Evolutionary conservation across 2,888 invertebrate genomes (phyloP), one percentile per base, ranked within the genome.

Genomic region (Cataglyphis rosenhaueri): DNA sequence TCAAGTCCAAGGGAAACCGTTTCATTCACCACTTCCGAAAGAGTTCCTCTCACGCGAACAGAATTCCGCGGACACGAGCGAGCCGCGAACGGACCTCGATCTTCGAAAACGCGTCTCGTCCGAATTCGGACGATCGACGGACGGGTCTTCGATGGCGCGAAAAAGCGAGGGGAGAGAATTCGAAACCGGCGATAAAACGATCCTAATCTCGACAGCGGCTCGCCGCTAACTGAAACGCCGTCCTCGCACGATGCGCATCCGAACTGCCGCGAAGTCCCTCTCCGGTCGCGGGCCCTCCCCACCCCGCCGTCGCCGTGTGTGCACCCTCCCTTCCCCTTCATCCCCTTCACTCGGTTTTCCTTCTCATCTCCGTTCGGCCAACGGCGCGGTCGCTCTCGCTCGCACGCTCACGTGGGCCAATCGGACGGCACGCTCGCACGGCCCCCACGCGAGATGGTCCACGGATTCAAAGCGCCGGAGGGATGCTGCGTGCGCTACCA

Each of bases 151-250:
- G 29, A 59, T 25, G 48, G 44, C 35, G 65, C 55, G 57, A 29
- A 25, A 25, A 62, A 35, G 29, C 32, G 25, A 62, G 44, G 25
- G 44, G 18, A 18, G 35, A 8, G 25, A 61, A 59, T 29, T 55
- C 68, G 1, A 68, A 84, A 79, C 55, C 85, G 82, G 79, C 81
- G 71, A 81, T 57, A 68, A 66, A 84, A 85, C 81, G 32, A 87
- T 84, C 89, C 86, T 88, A 48, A 52, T 84, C 87, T 81, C 89
- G 85, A 89, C 92, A 92, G 92, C 94, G 93, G 93, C 92, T 93
- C 91, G 92, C 93, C 94, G 94, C 94, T 93, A 91, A 94, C 94
- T 94, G 92, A 94, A 91, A 89, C 89, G 85, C 90, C 88, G 87
- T 90, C 89, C 87, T 86, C 84, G 88, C 89, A 90, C 92, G 85